Evolutionary conservation across 1,140 invertebrate genomes (phyloP).

Genomic region (Cotesia typhae): DNA sequence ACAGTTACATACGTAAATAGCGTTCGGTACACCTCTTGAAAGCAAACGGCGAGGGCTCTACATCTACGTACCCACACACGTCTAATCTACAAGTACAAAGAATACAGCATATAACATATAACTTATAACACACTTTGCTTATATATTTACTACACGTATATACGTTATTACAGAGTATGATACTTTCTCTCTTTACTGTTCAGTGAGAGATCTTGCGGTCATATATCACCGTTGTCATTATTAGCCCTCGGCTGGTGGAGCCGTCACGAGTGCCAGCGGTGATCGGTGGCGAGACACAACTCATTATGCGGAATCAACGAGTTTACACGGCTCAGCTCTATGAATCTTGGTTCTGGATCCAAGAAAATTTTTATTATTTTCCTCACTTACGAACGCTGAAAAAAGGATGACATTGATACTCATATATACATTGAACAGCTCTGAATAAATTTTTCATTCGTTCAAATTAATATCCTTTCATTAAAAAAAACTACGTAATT

Average conservation of each 20-base stretch:
- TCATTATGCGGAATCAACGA: conserved; percentile 31
- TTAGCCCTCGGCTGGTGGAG: conserved; percentile 31
- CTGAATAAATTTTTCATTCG: no score
- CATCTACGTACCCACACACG: neutral
- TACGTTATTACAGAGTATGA: conserved; percentile 4
- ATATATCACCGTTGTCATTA: conserved; percentile 37
- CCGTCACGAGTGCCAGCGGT: conserved; percentile 33
- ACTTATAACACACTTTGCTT: neutral
- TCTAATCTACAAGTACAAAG: neutral
- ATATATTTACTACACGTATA: neutral
- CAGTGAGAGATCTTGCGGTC: conserved; percentile 23
- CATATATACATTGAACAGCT: no score
- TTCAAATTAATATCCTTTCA: no score
- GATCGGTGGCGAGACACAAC: conserved; percentile 31
- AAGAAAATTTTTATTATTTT: neutral
- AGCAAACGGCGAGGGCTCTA: conserved; percentile 12
- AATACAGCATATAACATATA: neutral
- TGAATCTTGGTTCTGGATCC: neutral
- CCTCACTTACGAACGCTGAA: no score
- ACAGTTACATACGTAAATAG: conserved; percentile 27
- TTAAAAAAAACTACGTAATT: no score
- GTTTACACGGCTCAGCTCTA: conserved; percentile 26
- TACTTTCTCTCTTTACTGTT: conserved; percentile 17
- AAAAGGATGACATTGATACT: no score
- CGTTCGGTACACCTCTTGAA: conserved; percentile 21